phyloP scores from a whole-genome alignment of 2,113 vertebrate genomes.

The Rhombomys opimus region DNA sequence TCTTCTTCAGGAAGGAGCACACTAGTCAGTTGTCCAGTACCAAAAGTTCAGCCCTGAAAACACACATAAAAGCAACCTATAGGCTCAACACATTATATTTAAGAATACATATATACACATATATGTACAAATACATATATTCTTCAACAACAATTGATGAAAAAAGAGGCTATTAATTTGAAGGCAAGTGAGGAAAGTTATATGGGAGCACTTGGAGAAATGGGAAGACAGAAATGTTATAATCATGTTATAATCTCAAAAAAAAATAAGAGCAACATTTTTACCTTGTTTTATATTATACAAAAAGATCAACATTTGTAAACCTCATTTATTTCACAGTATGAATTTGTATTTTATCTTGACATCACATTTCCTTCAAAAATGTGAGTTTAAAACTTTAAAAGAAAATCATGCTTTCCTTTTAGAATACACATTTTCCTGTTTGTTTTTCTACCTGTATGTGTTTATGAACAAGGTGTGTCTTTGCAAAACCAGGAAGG shows the following conservation, averaged over 20 bases:
- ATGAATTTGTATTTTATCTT: constrained; percentile 12
- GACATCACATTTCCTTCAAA: neutral
- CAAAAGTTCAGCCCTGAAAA: neutral
- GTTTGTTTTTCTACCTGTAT: neutral
- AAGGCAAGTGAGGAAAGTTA: neutral
- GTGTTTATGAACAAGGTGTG: neutral
- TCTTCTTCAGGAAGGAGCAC: neutral
- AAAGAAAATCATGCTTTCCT: neutral
- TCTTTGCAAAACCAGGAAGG: neutral
- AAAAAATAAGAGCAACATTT: neutral
- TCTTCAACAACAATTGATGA: neutral
- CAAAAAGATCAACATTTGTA: neutral
- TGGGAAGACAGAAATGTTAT: neutral
- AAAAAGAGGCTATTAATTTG: neutral
- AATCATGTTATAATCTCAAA: neutral
- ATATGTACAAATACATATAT: neutral
- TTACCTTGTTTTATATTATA: neutral
- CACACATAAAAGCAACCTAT: neutral
- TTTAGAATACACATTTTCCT: neutral
- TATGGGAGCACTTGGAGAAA: neutral
- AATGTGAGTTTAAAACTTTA: neutral
- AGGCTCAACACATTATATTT: neutral
- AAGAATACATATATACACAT: neutral
- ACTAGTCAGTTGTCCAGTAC: neutral
- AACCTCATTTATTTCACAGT: neutral